Evolutionary conservation across 1,140 invertebrate genomes (phyloP), one percentile per base, ranked within the genome.

Genomic region (Drosophila ironensis): DNA sequence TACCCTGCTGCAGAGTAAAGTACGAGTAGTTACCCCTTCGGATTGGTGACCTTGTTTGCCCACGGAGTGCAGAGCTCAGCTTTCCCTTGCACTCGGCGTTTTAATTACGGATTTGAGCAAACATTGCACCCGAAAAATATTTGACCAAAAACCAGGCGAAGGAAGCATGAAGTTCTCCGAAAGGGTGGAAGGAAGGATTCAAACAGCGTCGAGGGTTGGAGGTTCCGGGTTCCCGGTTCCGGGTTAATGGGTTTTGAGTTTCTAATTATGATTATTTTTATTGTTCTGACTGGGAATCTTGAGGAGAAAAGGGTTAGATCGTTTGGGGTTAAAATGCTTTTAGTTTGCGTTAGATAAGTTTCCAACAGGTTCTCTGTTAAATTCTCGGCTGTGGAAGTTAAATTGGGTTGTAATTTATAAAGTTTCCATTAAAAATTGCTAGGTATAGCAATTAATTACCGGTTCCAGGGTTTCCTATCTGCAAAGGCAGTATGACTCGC

Each of bases 91-190:
- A 68, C 27, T 63, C 9, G 7, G 11, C 12, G 70, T 59, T 77
- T 72, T 81, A 81, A 81, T 81, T 72, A 81, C 56, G 68, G 61
- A 81, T 84, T 81, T 67, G 30, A 38, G 63, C 61, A 72, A 81
- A 81, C 56, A 82, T 60, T 82, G 56, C 66, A 59, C 11, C 24
- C 16, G 35, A 35, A 72, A 71, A 77, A 42, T 72, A 60, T 68
- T 50, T 17, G 46, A 53, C 44, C 17, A 40, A 38, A 75, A 51
- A 52, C 14, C 8, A 16, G 14, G 7, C 5, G 6, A 7, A 35
- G 25, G 24, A 35, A 48, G 12, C 22, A 17, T 27, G 28, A 22
- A 24, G n/a, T 11, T 12, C 30, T 12, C 14, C 6, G 41, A 30
- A 67, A 24, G 63, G 25, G 24, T 40, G 27, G 42, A 11, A 24